Evolutionary conservation across 2,113 vertebrate species (phyloP).

Genomic region (Dipodomys stephensi): DNA sequence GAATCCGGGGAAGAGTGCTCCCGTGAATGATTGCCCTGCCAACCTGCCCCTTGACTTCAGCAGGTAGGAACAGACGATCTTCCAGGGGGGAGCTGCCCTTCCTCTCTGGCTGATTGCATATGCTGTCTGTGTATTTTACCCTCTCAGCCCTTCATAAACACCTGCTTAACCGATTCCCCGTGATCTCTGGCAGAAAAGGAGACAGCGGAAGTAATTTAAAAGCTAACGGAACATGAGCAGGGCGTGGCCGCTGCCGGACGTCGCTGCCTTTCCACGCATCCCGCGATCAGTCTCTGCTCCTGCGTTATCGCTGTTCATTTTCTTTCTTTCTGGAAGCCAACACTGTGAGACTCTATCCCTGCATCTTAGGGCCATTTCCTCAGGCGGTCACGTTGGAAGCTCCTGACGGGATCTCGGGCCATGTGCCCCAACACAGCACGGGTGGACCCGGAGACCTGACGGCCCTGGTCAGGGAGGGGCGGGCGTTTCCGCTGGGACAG

Average conservation of each 20-base stretch:
- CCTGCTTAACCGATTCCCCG: not conserved
- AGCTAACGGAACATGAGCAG: conserved; percentile 48
- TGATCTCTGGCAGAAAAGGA: conserved; percentile 28
- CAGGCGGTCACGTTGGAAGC: conserved; percentile 64
- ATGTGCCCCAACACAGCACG: conserved; percentile 41
- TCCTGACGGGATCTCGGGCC: conserved; percentile 26
- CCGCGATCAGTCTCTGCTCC: conserved; percentile 27
- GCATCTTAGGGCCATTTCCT: conserved; percentile 42
- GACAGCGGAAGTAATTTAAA: conserved; percentile 69
- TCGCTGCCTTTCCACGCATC: conserved; percentile 49
- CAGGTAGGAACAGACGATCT: not conserved
- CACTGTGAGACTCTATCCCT: conserved; percentile 42
- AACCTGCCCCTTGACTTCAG: conserved; percentile 9
- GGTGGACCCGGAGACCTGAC: conserved; percentile 28
- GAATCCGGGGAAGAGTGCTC: not conserved
- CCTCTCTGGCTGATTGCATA: conserved; percentile 35
- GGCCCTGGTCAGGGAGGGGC: conserved; percentile 25
- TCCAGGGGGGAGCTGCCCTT: conserved; percentile 17
- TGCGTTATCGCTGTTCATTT: not conserved
- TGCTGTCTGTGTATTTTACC: not conserved
- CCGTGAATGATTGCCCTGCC: not conserved
- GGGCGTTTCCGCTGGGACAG: too few relatives aligned
- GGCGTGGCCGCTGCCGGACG: conserved; percentile 4
- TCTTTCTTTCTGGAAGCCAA: conserved; percentile 3
- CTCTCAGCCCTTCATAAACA: conserved; percentile 37